These are phyloP conservation scores for Euzetes globulus DNA, from an alignment of 2,888 invertebrate genomes.

Conservation along the genomic window DNA sequence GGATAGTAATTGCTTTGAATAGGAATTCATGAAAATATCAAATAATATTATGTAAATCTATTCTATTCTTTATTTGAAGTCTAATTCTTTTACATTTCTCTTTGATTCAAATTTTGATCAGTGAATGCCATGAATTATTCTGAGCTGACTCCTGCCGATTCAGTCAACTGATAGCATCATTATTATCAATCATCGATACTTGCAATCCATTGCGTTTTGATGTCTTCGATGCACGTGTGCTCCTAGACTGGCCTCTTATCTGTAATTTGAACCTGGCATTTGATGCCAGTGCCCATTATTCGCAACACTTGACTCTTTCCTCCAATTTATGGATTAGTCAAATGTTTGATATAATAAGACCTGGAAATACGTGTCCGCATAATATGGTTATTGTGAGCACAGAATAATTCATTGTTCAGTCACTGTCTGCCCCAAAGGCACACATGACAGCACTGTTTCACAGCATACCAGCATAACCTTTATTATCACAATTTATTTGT, in stretches of 20 bases:
- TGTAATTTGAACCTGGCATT: not conserved
- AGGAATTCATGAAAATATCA: not conserved
- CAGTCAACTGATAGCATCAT: slow-evolving; percentile 28
- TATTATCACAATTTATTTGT: not conserved
- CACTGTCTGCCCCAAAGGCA: not conserved
- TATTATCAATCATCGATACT: slow-evolving; percentile 23
- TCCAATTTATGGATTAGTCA: not conserved
- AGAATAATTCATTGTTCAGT: not conserved
- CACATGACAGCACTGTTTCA: slow-evolving; percentile 13
- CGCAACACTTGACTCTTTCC: not conserved
- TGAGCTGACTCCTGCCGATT: not conserved
- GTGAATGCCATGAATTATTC: no score
- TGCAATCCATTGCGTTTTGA: not conserved
- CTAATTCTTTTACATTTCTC: no score
- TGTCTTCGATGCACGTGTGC: slow-evolving; percentile 21
- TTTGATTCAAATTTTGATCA: not conserved
- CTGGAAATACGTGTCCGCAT: not conserved
- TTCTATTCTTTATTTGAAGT: not conserved
- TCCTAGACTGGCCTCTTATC: not conserved
- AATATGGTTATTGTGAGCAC: not conserved
- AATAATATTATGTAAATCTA: slow-evolving; percentile 4
- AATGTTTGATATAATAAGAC: not conserved
- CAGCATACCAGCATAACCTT: slow-evolving; percentile 1
- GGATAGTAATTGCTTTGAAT: not conserved
- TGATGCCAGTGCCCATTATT: not conserved